Percentiles rank a stretch among this genome's conserved stretches.
Evolutionary conservation across 1,140 invertebrate genomes (phyloP).

Genomic region (Papilio xuthus): DNA sequence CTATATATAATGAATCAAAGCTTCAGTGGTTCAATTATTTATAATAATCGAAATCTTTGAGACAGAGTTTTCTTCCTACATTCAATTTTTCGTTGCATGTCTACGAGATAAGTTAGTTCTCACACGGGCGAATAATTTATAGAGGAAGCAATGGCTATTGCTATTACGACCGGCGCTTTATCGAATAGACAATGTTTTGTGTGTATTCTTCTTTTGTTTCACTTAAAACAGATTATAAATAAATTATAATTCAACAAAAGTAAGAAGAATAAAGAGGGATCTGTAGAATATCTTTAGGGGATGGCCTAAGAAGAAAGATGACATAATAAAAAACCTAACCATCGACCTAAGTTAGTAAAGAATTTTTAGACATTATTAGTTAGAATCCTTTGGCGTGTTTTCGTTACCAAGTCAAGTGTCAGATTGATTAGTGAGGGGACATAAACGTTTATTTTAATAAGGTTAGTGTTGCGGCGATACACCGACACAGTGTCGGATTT

Average conservation of each 20-base stretch:
- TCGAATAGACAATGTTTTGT: constrained; percentile 32
- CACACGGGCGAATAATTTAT: constrained; percentile 58
- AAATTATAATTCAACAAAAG: neutral
- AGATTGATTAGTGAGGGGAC: too few species aligned
- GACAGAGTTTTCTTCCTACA: constrained; percentile 37
- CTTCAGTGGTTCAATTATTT: neutral
- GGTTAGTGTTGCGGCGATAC: too few species aligned
- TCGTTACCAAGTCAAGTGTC: too few species aligned
- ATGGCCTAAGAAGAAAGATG: too few species aligned
- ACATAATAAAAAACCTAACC: too few species aligned
- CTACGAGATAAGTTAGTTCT: constrained; percentile 45
- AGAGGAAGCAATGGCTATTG: constrained; percentile 63
- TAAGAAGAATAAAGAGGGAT: too few species aligned
- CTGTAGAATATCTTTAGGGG: too few species aligned
- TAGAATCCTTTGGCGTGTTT: too few species aligned
- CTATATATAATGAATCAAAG: neutral
- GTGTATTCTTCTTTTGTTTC: constrained; percentile 15
- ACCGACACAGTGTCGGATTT: too few species aligned
- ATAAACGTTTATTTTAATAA: too few species aligned
- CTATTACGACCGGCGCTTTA: constrained; percentile 50
- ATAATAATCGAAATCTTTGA: neutral
- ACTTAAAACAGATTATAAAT: neutral
- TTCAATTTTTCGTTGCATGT: constrained; percentile 36
- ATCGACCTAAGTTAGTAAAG: too few species aligned
- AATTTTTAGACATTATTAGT: too few species aligned